phyloP scores from a whole-genome alignment of 2,888 invertebrate species.

The Papilio demoleus region DNA sequence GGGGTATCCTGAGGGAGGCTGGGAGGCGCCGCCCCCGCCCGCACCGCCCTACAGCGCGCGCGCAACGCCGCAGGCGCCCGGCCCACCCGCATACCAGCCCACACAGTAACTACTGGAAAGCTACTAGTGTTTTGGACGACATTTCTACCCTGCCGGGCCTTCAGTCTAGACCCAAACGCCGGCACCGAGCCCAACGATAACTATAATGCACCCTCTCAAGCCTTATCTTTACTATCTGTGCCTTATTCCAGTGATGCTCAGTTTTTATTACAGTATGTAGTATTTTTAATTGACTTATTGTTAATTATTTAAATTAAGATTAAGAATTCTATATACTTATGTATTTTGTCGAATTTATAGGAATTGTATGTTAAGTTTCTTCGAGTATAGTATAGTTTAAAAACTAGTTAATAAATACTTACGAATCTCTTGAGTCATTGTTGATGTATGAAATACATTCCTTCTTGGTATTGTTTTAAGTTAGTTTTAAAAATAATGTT shows the following conservation, averaged over 20 bases:
- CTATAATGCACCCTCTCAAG: constrained; percentile 57
- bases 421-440: constrained; percentile 50
- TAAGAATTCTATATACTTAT: constrained; percentile 23
- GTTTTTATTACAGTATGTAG: constrained; percentile 42
- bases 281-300: constrained; percentile 27
- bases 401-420: constrained; percentile 45
- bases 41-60: constrained; percentile 72
- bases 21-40: constrained; percentile 73
- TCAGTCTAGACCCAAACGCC: too few species aligned
- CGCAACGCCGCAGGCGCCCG: constrained; percentile 75
- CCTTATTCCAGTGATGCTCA: constrained; percentile 58
- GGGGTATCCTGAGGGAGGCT: constrained; percentile 52
- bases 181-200: constrained; percentile 64
- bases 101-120: too few species aligned
- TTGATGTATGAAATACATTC: constrained; percentile 63
- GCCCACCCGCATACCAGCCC: constrained; percentile 76
- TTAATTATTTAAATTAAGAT: constrained; percentile 30
- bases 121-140: too few species aligned
- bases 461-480: constrained; percentile 46
- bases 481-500: constrained; percentile 49
- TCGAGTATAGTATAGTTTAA: constrained; percentile 27
- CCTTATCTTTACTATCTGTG: constrained; percentile 46
- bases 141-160: too few species aligned
- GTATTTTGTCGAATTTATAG: constrained; percentile 35
- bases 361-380: constrained; percentile 29